These are phyloP conservation scores for Ptiloglossa arizonensis DNA, from an alignment of 1,140 invertebrate genomes.

Conservation along the genomic window DNA sequence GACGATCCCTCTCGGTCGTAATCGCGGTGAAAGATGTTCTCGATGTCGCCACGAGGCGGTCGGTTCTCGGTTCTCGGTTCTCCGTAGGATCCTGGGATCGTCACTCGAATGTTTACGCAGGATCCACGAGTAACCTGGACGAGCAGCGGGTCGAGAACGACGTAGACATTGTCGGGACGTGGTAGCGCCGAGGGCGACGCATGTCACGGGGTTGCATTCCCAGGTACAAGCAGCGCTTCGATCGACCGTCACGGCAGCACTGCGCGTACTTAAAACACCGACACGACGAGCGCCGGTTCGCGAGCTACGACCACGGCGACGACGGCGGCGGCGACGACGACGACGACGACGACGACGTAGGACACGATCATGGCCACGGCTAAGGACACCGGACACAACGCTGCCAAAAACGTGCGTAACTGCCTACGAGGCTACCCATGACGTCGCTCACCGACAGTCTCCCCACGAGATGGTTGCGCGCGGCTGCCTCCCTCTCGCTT, in stretches of 20 bases:
- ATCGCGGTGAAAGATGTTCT: no score
- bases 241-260: slow-evolving; percentile 67
- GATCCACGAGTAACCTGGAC: slow-evolving; percentile 5
- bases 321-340: slow-evolving; percentile 32
- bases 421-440: slow-evolving; percentile 48
- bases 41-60: no score
- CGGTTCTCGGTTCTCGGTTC: no score
- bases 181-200: slow-evolving; percentile 18
- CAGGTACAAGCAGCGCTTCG: slow-evolving; percentile 57
- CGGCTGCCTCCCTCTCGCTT: slow-evolving; percentile 34
- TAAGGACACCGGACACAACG: slow-evolving; percentile 16
- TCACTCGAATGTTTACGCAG: slow-evolving; percentile 29
- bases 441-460: slow-evolving; percentile 35
- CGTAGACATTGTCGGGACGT: background rate
- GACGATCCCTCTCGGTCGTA: no score
- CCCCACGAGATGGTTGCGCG: slow-evolving; percentile 39
- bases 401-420: slow-evolving; percentile 53
- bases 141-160: background rate
- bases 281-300: slow-evolving; percentile 30
- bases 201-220: slow-evolving; percentile 27
- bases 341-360: slow-evolving; percentile 18
- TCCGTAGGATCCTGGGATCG: no score
- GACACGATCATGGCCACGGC: slow-evolving; percentile 26
- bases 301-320: slow-evolving; percentile 22
- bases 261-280: slow-evolving; percentile 42